A percentile compares a stretch with the other conserved stretches of the same genome.
These are phyloP conservation scores for Pleuronectes platessa DNA, from an alignment of 2,113 vertebrate genomes.

Conservation along the genomic window DNA sequence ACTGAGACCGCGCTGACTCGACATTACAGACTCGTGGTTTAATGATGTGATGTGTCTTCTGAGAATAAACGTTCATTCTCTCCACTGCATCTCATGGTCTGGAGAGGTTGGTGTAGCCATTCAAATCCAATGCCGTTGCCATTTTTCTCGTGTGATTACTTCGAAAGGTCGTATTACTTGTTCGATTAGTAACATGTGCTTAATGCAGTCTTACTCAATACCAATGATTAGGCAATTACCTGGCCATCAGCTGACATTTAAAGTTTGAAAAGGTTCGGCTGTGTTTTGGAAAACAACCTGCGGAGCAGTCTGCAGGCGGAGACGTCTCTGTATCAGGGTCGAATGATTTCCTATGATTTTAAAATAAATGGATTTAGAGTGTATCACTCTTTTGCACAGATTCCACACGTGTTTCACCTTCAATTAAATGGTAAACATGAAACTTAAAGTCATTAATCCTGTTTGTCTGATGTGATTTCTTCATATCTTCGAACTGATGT, in stretches of 20 bases:
- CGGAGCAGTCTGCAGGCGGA: too few relatives aligned
- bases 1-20: neutral
- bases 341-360: too few relatives aligned
- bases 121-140: too few relatives aligned
- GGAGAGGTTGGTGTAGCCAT: neutral
- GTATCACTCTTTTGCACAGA: neutral
- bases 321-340: too few relatives aligned
- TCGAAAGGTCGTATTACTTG: neutral
- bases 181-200: neutral
- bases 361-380: too few relatives aligned
- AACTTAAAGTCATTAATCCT: neutral
- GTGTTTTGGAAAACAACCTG: neutral
- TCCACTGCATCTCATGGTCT: neutral
- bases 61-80: neutral
- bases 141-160: neutral
- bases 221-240: neutral
- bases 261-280: neutral
- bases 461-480: neutral
- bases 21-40: neutral
- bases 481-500: neutral
- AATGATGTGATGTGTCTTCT: too few relatives aligned
- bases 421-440: neutral
- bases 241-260: conserved; percentile 4
- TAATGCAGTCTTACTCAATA: neutral
- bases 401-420: too few relatives aligned